A percentile compares a stretch with the other conserved stretches of the same genome.
Conservation (phyloP, 2,113 vertebrate genomes). For the Rafetus swinhoei region DNA sequence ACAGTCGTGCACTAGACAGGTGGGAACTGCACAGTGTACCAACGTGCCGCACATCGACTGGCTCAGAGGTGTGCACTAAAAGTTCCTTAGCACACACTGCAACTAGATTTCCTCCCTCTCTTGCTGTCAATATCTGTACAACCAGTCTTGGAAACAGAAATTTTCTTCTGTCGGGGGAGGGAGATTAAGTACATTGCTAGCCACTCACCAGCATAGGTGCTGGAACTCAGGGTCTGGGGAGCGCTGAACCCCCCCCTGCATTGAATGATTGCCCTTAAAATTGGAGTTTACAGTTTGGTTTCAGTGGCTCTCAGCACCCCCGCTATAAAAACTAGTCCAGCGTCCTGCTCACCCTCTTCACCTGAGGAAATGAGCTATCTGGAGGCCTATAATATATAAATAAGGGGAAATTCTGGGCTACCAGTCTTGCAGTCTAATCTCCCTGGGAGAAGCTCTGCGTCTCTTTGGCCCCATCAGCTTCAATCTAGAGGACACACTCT, state of each 20-base stretch:
- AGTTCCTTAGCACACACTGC: not conserved
- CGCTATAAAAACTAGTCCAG: no score
- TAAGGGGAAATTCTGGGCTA: not conserved
- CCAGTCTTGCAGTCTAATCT: not conserved
- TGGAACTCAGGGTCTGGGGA: no score
- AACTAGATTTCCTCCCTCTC: not conserved
- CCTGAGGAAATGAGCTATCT: not conserved
- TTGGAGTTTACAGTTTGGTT: no score
- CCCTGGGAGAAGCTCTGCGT: not conserved
- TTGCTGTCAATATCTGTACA: not conserved
- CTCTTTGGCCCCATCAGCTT: not conserved
- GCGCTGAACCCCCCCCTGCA: no score
- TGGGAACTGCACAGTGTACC: not conserved
- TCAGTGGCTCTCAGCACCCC: no score
- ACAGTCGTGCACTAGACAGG: not conserved
- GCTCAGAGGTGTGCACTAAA: not conserved
- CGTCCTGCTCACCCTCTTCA: no score
- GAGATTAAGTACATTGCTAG: fast-evolving
- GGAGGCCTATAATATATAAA: not conserved
- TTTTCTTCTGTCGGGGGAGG: no score
- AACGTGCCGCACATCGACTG: not conserved
- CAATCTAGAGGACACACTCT: fast-evolving
- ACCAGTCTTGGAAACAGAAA: not conserved
- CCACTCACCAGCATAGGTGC: no score
- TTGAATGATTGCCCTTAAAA: no score